phyloP scores from a whole-genome alignment of 35 echinoderm and acorn worm species.

The Patiria miniata region DNA sequence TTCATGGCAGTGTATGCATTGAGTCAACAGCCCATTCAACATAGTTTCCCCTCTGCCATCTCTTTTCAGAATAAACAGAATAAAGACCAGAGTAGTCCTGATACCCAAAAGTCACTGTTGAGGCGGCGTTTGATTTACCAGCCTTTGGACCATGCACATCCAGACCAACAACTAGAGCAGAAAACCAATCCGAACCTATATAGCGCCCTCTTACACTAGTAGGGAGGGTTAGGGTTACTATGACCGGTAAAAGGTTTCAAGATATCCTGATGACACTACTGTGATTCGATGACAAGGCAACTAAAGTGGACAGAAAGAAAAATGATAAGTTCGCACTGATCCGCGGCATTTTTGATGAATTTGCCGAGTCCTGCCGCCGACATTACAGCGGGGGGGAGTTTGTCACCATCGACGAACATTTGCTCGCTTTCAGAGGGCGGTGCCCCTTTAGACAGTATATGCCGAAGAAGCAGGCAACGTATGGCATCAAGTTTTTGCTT shows the following conservation, averaged over 20 bases:
- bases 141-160: too few relatives aligned
- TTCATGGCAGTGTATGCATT: too few relatives aligned
- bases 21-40: too few relatives aligned
- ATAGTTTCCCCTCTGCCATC: too few relatives aligned
- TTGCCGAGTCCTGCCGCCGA: neutral
- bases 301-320: neutral
- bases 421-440: neutral
- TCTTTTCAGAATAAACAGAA: too few relatives aligned
- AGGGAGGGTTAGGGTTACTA: too few relatives aligned
- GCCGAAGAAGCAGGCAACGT: neutral
- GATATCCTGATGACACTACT: neutral
- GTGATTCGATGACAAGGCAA: slow-evolving; percentile 5
- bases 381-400: neutral
- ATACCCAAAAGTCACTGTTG: too few relatives aligned
- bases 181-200: too few relatives aligned
- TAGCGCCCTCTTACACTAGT: too few relatives aligned
- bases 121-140: too few relatives aligned
- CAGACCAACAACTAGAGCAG: too few relatives aligned
- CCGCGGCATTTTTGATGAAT: neutral
- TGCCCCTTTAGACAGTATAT: neutral
- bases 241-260: neutral
- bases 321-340: slow-evolving; percentile 18
- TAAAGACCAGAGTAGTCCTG: too few relatives aligned
- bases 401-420: neutral
- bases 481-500: neutral